These are phyloP conservation scores for Malurus leucopterus DNA, from an alignment of 2,797 vertebrate genomes.

Conservation along the genomic window DNA sequence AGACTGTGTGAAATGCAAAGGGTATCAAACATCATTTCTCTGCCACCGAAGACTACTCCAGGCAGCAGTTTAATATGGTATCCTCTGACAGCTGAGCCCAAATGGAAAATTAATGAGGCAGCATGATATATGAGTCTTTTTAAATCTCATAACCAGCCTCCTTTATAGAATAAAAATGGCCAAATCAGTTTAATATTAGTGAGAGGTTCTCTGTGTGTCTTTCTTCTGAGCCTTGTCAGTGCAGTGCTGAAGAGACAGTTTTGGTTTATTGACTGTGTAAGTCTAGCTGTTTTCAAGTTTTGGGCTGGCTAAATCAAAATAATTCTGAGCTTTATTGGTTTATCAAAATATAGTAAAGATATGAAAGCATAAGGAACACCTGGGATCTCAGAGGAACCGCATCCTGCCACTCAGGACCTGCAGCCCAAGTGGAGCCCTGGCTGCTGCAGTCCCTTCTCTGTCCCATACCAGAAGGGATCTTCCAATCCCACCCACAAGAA, in stretches of 20 bases:
- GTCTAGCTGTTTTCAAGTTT: conserved; percentile 19
- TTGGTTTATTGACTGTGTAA: conserved; percentile 34
- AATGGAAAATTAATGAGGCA: conserved; percentile 66
- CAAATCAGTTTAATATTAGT: conserved; percentile 66
- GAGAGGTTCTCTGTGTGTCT: conserved; percentile 40
- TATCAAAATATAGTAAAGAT: background rate
- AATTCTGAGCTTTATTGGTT: background rate
- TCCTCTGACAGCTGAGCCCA: conserved; percentile 60
- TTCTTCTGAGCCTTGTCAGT: conserved; percentile 30
- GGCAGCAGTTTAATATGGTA: conserved; percentile 52
- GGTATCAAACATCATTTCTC: conserved; percentile 55
- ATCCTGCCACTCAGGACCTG: background rate
- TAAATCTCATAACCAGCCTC: conserved; percentile 60
- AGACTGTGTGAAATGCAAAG: conserved; percentile 45
- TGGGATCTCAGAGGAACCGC: background rate
- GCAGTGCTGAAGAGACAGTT: conserved; percentile 25
- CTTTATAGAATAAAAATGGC: conserved; percentile 67
- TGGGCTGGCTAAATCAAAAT: background rate
- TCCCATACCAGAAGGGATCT: background rate
- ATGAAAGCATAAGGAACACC: background rate
- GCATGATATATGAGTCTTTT: conserved; percentile 63
- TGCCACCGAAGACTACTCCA: conserved; percentile 52
- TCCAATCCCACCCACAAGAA: background rate
- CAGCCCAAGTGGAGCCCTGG: background rate
- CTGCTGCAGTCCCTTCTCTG: background rate